Base-by-base conservation (phyloP, 2,888 invertebrate genomes). In the Pimpla rufipes region DNA sequence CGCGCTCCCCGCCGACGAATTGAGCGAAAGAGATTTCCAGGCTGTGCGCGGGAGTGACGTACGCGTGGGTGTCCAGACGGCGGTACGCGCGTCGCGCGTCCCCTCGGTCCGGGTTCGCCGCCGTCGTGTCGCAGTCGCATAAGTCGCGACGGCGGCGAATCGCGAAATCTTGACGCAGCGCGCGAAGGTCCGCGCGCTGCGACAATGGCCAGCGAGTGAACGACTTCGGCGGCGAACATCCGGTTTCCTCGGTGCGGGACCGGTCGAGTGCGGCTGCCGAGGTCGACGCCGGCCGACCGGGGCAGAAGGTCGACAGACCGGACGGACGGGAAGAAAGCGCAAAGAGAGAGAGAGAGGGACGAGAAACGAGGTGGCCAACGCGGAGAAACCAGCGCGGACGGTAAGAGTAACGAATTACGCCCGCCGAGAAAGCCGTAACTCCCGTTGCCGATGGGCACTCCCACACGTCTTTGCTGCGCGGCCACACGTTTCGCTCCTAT, bases 391-490 rank as follows among this genome's bases (percentile, higher is more conserved):
- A 80, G 35, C 57, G 79, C 70, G 68, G 84, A 85, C 81, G 84
- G 85, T 85, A 86, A 89, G 87, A 88, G 88, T 90, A 90, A 91
- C 88, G 88, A 90, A 91, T 88, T 89, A 88, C 87, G 85, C 75
- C 82, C 83, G 83, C 83, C 83, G 83, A 83, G 86, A 89, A 87
- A 88, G 88, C 85, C 89, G 89, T 91, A 90, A 90, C 88, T 91
- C 87, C 84, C 71, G 52, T 85, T 87, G 88, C 85, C 89, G 88
- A 91, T 89, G 89, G 88, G 85, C 88, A 88, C 89, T 89, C 89
- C 89, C 88, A 90, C 88, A 90, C 90, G 88, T 88, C 86, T 88
- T 75, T 81, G 84, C 86, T 88, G 73, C 81, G 84, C 64, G 35
- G 74, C 45, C 82, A 71, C 67, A 77, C 64, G 42, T 71, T 59